Evolutionary conservation across 2,888 invertebrate species (phyloP).

Genomic region (Drosophila siamana): DNA sequence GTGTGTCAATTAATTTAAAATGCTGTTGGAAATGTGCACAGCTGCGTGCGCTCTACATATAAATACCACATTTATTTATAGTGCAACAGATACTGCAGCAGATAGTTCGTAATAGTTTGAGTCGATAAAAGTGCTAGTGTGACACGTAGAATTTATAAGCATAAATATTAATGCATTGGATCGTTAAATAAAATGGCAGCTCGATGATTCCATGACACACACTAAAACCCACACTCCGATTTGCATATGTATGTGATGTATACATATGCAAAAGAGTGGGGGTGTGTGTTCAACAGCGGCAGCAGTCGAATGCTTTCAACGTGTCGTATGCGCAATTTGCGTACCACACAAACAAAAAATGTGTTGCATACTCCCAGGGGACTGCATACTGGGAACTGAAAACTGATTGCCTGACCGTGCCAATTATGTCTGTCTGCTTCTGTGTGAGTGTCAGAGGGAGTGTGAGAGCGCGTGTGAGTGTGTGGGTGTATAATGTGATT

Average conservation of each 20-base stretch:
- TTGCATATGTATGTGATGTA: constrained; percentile 35
- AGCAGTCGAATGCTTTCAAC: constrained; percentile 29
- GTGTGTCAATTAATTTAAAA: background rate
- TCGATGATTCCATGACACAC: constrained; percentile 10
- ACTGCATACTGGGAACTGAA: constrained; percentile 14
- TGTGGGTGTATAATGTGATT: constrained; percentile 40
- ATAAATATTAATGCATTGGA: constrained; percentile 51
- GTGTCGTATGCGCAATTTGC: constrained; percentile 49
- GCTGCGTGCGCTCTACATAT: background rate
- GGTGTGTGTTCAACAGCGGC: constrained; percentile 6
- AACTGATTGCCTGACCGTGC: constrained; percentile 21
- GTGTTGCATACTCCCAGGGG: constrained; percentile 38
- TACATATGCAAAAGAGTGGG: constrained; percentile 26
- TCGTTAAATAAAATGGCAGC: constrained; percentile 42
- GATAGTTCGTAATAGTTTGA: background rate
- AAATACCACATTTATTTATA: background rate
- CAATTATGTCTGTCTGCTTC: constrained; percentile 9
- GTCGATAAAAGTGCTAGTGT: constrained; percentile 2
- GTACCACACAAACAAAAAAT: constrained; percentile 14
- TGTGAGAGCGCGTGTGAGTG: constrained; percentile 2
- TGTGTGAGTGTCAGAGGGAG: background rate
- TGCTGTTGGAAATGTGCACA: background rate
- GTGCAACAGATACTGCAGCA: constrained; percentile 3
- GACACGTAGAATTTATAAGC: constrained; percentile 15
- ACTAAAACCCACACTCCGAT: background rate